A percentile compares a stretch with the other conserved stretches of the same genome.
phyloP scores from a whole-genome alignment of 2,797 vertebrate species.

The Trachurus trachurus region DNA sequence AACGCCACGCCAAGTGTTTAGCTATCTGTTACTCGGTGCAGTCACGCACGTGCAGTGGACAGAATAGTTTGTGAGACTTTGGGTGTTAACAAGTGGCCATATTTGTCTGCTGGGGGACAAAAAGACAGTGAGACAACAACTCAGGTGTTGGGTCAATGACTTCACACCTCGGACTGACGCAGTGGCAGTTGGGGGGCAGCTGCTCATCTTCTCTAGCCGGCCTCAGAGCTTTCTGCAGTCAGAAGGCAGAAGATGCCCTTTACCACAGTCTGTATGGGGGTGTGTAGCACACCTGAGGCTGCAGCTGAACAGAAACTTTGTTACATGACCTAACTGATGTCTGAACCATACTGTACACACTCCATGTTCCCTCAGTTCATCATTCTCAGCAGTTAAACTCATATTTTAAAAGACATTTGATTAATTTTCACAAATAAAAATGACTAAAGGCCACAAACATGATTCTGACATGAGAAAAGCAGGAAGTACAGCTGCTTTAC shows the following conservation, averaged over 20 bases:
- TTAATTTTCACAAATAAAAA: conserved; percentile 3
- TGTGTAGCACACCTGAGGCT: conserved; percentile 40
- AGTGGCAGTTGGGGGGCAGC: conserved; percentile 35
- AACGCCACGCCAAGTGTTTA: too few species aligned
- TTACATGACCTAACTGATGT: conserved; percentile 9
- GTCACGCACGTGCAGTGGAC: too few species aligned
- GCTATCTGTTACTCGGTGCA: too few species aligned
- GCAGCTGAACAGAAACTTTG: conserved; percentile 8
- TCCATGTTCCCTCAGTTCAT: not conserved
- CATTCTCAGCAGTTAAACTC: not conserved
- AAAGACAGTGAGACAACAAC: conserved; percentile 34
- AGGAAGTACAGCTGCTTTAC: not conserved
- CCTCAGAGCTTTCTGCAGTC: conserved; percentile 29
- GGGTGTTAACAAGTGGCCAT: not conserved
- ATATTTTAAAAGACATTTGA: not conserved
- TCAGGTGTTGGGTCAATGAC: conserved; percentile 64
- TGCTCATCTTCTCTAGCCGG: conserved; percentile 31
- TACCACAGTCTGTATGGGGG: conserved; percentile 14
- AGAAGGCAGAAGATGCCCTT: conserved; percentile 65
- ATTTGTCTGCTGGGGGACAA: conserved; percentile 34
- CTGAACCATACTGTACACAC: not conserved
- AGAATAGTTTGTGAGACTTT: conserved; percentile 1
- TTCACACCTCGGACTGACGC: conserved; percentile 70
- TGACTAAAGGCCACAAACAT: not conserved
- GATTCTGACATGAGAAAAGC: not conserved